Evolutionary conservation across 2,888 invertebrate genomes (phyloP).

Genomic region (Lordiphosa fenestrarum): DNA sequence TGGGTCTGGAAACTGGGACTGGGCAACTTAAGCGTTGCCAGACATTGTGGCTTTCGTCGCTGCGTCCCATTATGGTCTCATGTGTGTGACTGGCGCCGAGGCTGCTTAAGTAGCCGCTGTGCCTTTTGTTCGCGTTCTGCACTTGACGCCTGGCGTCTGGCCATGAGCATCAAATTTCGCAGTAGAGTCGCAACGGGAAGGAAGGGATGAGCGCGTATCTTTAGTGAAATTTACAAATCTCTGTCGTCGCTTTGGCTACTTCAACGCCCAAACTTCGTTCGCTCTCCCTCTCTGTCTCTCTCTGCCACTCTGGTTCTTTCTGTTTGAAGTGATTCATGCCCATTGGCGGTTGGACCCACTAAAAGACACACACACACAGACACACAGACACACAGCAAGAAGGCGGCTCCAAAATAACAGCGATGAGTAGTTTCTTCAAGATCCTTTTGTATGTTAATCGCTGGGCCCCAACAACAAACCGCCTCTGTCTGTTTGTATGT

Average conservation of each 20-base stretch:
- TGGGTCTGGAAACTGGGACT: slow-evolving; percentile 50
- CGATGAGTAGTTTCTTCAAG: slow-evolving; percentile 30
- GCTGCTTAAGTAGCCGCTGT: slow-evolving; percentile 58
- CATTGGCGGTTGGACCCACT: slow-evolving; percentile 57
- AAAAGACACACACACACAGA: slow-evolving; percentile 20
- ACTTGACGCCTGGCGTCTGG: slow-evolving; percentile 64
- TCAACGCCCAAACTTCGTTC: slow-evolving; percentile 21
- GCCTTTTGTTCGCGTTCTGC: slow-evolving; percentile 37
- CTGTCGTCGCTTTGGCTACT: slow-evolving; percentile 36
- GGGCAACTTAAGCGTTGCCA: slow-evolving; percentile 63
- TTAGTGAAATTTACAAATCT: slow-evolving; percentile 3
- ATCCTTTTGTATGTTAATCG: slow-evolving; percentile 79
- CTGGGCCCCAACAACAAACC: slow-evolving; percentile 34
- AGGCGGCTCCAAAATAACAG: slow-evolving; percentile 67
- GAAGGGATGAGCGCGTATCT: slow-evolving; percentile 8
- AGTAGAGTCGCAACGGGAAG: slow-evolving; percentile 48
- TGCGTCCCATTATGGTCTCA: slow-evolving; percentile 17
- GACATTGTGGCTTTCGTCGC: slow-evolving; percentile 70
- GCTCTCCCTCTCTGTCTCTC: slow-evolving; percentile 5
- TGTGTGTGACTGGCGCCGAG: slow-evolving; percentile 55
- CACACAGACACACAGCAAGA: slow-evolving; percentile 38
- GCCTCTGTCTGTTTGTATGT: slow-evolving; percentile 24
- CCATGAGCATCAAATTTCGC: slow-evolving; percentile 70
- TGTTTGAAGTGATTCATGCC: slow-evolving; percentile 58
- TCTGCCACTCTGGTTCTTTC: no score